Evolutionary conservation across 2,797 vertebrate genomes (phyloP).

Genomic region (Rhinella marina): DNA sequence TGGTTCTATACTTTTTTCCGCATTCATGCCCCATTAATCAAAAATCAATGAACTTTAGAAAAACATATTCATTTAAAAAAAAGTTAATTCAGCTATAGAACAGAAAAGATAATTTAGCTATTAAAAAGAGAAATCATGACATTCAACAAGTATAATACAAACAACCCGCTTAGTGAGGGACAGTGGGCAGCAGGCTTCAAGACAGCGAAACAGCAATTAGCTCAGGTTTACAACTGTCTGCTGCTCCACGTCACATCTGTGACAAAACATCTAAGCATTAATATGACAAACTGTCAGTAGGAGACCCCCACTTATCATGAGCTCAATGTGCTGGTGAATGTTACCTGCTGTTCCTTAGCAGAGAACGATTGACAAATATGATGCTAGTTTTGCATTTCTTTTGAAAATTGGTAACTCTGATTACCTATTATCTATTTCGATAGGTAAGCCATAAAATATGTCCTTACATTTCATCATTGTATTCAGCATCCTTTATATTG

Average conservation of each 20-base stretch:
- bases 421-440: background rate
- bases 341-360: background rate
- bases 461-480: background rate
- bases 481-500: background rate
- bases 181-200: background rate
- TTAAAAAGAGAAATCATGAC: background rate
- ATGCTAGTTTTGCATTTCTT: background rate
- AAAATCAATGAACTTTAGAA: background rate
- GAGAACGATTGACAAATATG: background rate
- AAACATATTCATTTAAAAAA: background rate
- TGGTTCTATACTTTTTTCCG: background rate
- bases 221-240: background rate
- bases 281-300: background rate
- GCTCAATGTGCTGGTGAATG: background rate
- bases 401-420: background rate
- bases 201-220: background rate
- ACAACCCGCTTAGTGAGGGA: background rate
- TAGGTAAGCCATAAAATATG: too few species aligned
- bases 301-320: background rate
- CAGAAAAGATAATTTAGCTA: background rate
- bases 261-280: background rate
- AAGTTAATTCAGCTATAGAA: background rate
- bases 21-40: background rate
- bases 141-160: background rate
- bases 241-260: background rate